Evolutionary conservation across 1,140 invertebrate species (phyloP), one percentile per base, ranked within the genome.

Genomic region (Zeugodacus cucurbitae): DNA sequence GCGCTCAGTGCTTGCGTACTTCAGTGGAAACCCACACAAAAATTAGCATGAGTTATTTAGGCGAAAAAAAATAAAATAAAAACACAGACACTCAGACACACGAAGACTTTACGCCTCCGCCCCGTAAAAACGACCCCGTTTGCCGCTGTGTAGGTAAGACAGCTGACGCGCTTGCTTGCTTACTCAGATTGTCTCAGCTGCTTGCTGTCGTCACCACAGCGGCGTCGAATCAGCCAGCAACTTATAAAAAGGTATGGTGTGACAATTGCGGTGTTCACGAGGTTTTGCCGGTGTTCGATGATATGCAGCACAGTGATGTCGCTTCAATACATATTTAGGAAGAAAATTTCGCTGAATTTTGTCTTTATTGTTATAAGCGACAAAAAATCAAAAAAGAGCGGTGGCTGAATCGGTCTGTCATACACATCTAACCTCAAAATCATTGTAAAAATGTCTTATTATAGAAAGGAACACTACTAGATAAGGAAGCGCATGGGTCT

Each of bases 11-110:
- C 11, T 87, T 37, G 86, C n/a, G 26, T 87, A 88, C 7, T 88
- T 58, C 87, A 29, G 32, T 82, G 70, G 70, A 78, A 88, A 70
- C 87, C 87, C 70, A 88, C 87, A 57, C 90, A 90, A 74, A 74
- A 91, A 91, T 91, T 92, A 92, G 90, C 91, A 92, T 92, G 91
- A 92, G 90, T 91, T 91, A 92, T 91, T 74, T 74, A 90, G 78
- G 57, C 74, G 37, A 57, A 74, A 20, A 62, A 62, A 62, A 14
- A 14, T 54, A 54, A 6, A 14, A 54, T 54, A 54, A 1, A 62
- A 26, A 44, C 34, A 82, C 22, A 86, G 0, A 26, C n/a, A 86
- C 3, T 57, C 44, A 1, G 10, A 37, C 44, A 37, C 8, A 29
- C 44, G 14, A 54, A 57, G 44, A 54, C 34, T 74, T 74, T 32